Base-by-base conservation (phyloP, 2,888 invertebrate genomes). In the Diplazon laetatorius region DNA sequence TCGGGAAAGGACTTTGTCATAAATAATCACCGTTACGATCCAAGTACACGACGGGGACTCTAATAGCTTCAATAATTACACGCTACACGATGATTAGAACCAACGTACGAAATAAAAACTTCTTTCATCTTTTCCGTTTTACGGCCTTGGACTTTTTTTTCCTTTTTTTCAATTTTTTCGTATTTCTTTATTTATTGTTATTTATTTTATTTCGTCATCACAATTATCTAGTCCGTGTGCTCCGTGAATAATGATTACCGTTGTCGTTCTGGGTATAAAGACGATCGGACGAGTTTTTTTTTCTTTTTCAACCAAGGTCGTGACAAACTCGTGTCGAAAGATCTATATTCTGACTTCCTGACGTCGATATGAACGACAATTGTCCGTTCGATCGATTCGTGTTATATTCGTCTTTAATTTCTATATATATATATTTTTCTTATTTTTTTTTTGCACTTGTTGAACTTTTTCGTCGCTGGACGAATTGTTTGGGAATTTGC, bases 261-360 rank as follows among this genome's bases (percentile, higher is more conserved):
- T 59, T 48, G 46, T 46, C 6, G 16, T 35, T 30, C 37, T 48
- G 46, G 25, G 14, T 46, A n/a, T n/a, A 22, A 62, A 57, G 57
- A 22, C 18, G 48, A 48, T 20, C 10, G 14, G 14, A 5, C 37
- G 60, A 60, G 20, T 22, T 55, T n/a, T n/a, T n/a, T n/a, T n/a
- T n/a, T n/a, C n/a, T n/a, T n/a, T n/a, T n/a, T n/a, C n/a, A n/a
- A n/a, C 73, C 50, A 66, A 74, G 57, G 66, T 9, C 37, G 44
- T 18, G n/a, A 20, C 52, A 55, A 22, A 46, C 46, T 52, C 9
- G 55, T 25, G 30, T 37, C 4, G 12, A 70, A 60, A 50, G 60
- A 50, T n/a, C n/a, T n/a, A n/a, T n/a, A 60, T 60, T 60, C 22
- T 39, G n/a, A 69, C 22, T 69, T 69, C 48, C 59, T 55, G 55